These are phyloP conservation scores for Tyto alba DNA, from an alignment of 2,113 vertebrate species.

Conservation along the genomic window DNA sequence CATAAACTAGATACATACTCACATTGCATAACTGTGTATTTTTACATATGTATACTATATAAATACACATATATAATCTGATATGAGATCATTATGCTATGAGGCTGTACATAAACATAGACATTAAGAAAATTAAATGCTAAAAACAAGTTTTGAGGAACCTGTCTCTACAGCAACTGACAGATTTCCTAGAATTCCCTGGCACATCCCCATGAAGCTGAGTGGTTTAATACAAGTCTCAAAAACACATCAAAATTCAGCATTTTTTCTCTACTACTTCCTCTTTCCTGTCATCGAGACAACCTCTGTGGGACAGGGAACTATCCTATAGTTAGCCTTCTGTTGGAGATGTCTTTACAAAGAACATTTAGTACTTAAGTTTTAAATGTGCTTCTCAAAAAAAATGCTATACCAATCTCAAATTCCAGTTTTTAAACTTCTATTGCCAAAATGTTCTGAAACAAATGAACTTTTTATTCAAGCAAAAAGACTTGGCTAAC, in stretches of 20 bases:
- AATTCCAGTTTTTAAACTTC: background rate
- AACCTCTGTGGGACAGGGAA: background rate
- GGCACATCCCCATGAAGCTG: background rate
- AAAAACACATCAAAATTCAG: background rate
- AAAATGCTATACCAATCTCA: background rate
- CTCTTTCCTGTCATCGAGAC: background rate
- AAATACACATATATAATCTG: background rate
- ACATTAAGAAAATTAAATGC: background rate
- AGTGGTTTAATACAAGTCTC: background rate
- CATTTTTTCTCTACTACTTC: background rate
- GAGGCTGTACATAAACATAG: slow-evolving; percentile 4
- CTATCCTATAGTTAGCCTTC: background rate
- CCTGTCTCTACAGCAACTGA: background rate
- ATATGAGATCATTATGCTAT: background rate
- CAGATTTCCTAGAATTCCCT: slow-evolving; percentile 23
- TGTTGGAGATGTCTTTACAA: background rate
- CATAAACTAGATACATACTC: background rate
- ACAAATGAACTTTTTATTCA: background rate
- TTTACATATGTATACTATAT: background rate
- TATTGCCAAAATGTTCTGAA: background rate
- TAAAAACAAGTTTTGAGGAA: background rate
- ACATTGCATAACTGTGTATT: background rate
- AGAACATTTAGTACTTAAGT: background rate
- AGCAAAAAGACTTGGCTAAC: background rate
- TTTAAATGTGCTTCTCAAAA: background rate